A percentile compares a stretch with the other conserved stretches of the same genome.
Conservation (phyloP, 2,113 vertebrate species). For the Cottus gobio region DNA sequence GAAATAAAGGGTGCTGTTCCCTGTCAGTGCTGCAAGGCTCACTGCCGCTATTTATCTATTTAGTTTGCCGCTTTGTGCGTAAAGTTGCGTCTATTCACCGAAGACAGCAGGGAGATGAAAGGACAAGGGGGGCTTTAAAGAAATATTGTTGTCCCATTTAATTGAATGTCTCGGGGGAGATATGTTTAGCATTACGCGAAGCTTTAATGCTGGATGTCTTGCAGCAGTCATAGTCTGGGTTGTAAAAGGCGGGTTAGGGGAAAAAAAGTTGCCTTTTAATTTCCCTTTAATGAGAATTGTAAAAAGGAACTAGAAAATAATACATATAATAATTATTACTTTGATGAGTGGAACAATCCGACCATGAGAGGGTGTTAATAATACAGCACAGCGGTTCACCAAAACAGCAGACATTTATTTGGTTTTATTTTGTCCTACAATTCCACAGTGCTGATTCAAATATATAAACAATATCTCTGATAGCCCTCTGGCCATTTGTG, state of each 20-base stretch:
- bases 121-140: constrained; percentile 11
- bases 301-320: background rate
- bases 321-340: background rate
- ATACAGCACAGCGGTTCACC: background rate
- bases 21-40: constrained; percentile 15
- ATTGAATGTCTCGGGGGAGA: background rate
- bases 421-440: constrained; percentile 1
- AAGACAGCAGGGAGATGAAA: constrained; percentile 21
- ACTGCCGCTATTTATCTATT: constrained; percentile 33
- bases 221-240: background rate
- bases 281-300: background rate
- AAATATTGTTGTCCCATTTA: background rate
- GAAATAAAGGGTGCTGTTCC: constrained; percentile 17
- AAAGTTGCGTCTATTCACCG: background rate
- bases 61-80: constrained; percentile 15
- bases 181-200: background rate
- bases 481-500: constrained; percentile 18
- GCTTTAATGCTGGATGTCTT: background rate
- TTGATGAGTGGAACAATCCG: constrained; percentile 1
- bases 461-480: background rate
- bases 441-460: constrained; percentile 4
- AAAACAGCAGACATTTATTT: background rate
- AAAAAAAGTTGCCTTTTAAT: background rate
- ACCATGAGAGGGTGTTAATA: constrained; percentile 5
- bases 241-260: background rate